These are phyloP conservation scores for Eupithecia vulgata DNA, from an alignment of 2,888 invertebrate species.

Conservation along the genomic window DNA sequence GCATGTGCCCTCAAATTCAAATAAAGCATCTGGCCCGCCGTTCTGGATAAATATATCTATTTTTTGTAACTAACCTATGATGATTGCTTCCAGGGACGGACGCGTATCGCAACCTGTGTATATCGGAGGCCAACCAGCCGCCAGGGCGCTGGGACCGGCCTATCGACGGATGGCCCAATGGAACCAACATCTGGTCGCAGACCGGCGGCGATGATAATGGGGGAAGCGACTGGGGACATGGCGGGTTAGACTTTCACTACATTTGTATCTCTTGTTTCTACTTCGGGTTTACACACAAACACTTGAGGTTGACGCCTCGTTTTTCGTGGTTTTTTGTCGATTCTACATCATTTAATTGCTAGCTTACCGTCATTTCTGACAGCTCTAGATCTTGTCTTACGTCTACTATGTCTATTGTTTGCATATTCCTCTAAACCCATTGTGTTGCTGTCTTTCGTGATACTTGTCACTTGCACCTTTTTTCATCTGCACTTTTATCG, in stretches of 20 bases:
- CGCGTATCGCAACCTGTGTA: constrained; percentile 69
- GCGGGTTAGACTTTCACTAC: constrained; percentile 21
- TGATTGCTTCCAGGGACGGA: constrained; percentile 64
- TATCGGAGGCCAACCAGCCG: constrained; percentile 58
- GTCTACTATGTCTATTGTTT: neutral
- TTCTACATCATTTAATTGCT: neutral
- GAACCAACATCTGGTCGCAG: constrained; percentile 51
- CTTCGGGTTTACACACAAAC: neutral
- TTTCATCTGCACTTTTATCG: neutral
- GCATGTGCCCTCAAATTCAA: neutral
- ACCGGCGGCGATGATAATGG: constrained; percentile 27
- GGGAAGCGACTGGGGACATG: constrained; percentile 33
- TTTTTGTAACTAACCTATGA: neutral
- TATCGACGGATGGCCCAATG: constrained; percentile 48
- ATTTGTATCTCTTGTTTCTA: neutral
- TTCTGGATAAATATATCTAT: neutral
- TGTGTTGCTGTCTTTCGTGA: neutral
- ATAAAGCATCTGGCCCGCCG: neutral
- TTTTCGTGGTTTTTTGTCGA: neutral
- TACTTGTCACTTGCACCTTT: neutral
- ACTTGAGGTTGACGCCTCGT: too few species aligned
- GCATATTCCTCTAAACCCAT: neutral
- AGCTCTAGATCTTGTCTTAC: neutral
- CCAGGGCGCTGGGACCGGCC: constrained; percentile 66
- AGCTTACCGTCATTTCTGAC: neutral